phyloP scores from a whole-genome alignment of 2,888 invertebrate species.

The Eupithecia pulchellata region DNA sequence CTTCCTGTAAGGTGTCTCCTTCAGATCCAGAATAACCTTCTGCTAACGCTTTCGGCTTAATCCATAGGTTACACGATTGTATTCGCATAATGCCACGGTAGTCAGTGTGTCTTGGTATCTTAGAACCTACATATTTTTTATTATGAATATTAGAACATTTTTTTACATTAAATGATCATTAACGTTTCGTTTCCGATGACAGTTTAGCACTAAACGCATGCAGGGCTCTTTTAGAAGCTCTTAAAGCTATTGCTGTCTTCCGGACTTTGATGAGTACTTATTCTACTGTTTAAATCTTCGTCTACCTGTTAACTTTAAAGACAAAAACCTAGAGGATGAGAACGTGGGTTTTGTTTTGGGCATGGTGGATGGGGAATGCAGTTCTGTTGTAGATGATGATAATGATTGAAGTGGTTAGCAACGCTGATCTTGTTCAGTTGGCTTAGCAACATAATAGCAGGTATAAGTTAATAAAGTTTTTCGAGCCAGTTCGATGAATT shows the following conservation, averaged over 20 bases:
- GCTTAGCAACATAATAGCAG: background rate
- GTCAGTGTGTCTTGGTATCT: background rate
- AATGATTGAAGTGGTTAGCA: background rate
- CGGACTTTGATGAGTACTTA: constrained; percentile 6
- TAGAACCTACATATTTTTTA: too few species aligned
- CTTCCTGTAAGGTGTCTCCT: too few species aligned
- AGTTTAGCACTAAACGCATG: background rate
- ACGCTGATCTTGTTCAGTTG: background rate
- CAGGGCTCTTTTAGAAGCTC: background rate
- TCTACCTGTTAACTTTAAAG: background rate
- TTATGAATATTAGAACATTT: background rate
- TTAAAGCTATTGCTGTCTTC: constrained; percentile 3
- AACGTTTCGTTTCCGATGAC: background rate
- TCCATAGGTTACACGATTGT: too few species aligned
- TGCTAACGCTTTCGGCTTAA: too few species aligned
- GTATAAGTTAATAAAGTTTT: background rate
- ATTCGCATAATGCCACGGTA: background rate
- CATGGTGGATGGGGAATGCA: background rate
- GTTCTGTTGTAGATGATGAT: background rate
- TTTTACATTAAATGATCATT: background rate
- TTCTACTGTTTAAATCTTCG: background rate
- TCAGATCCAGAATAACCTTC: too few species aligned
- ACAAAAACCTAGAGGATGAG: background rate
- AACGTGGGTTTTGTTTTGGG: background rate
- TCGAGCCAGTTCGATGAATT: background rate